Conservation (phyloP, 1,140 invertebrate species). For the Leptinotarsa undecemlineata region DNA sequence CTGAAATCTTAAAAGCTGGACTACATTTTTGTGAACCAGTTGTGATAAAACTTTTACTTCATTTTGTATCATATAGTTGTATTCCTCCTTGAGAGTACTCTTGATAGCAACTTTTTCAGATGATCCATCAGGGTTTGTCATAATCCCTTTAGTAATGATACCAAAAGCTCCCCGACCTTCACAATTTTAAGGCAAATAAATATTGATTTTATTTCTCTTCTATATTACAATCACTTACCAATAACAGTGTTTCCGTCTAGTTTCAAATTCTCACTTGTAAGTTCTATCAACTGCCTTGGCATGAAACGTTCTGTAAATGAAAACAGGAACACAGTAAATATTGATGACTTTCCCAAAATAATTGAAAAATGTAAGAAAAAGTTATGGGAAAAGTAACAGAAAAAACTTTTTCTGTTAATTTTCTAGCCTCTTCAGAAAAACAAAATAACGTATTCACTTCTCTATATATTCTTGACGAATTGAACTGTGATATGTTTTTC, state of each 20-base stretch:
- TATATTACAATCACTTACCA: too few relatives aligned
- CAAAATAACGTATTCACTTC: too few relatives aligned
- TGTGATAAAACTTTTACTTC: background rate
- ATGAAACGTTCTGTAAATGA: background rate
- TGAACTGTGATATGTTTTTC: too few relatives aligned
- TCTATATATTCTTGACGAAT: too few relatives aligned
- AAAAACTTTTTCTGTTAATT: too few relatives aligned
- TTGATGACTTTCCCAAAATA: too few relatives aligned
- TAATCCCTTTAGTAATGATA: background rate
- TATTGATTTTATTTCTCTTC: too few relatives aligned
- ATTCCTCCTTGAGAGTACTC: background rate
- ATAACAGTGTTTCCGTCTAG: too few relatives aligned
- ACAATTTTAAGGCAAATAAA: too few relatives aligned
- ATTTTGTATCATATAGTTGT: background rate
- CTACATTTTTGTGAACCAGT: conserved; percentile 4
- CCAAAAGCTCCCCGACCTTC: background rate
- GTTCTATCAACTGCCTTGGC: background rate
- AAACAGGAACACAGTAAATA: background rate
- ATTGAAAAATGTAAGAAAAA: too few relatives aligned
- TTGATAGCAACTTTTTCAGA: background rate
- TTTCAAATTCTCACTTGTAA: background rate
- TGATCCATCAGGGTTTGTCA: background rate
- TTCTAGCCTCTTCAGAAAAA: too few relatives aligned
- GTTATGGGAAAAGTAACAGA: too few relatives aligned
- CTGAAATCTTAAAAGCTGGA: background rate